These are phyloP conservation scores for Chromoteleia sp. DNA, from an alignment of 2,888 invertebrate species.

Conservation along the genomic window DNA sequence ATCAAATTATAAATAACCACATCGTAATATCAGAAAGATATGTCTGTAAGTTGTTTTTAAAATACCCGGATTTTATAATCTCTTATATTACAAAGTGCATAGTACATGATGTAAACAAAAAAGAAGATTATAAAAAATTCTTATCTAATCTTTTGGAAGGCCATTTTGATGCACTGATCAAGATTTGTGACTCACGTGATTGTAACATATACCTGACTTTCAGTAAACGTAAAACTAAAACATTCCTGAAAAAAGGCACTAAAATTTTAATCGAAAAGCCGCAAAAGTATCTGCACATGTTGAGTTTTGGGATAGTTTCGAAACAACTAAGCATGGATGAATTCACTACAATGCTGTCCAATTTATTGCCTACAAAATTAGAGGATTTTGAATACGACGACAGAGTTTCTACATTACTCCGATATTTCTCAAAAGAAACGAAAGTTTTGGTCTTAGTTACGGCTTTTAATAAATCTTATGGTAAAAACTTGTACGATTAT, in stretches of 20 bases:
- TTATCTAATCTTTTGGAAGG: slow-evolving; percentile 75
- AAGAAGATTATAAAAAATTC: slow-evolving; percentile 71
- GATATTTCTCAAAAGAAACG: slow-evolving; percentile 73
- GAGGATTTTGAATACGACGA: slow-evolving; percentile 4
- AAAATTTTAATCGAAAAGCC: slow-evolving; percentile 12
- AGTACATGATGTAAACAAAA: not conserved
- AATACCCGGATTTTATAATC: slow-evolving; percentile 23
- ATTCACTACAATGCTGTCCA: slow-evolving; percentile 12
- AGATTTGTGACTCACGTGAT: slow-evolving; percentile 3
- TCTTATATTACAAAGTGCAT: slow-evolving; percentile 14
- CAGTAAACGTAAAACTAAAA: slow-evolving; percentile 27
- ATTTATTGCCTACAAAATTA: slow-evolving; percentile 12
- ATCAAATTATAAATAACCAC: not conserved
- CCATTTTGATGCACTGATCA: slow-evolving; percentile 69
- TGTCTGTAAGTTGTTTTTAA: not conserved
- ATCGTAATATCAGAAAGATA: not conserved
- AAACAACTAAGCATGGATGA: not conserved
- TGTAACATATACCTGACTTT: slow-evolving; percentile 45
- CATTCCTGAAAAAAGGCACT: slow-evolving; percentile 15
- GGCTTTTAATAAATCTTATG: slow-evolving; percentile 74
- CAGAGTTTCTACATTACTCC: not conserved
- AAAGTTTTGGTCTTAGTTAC: slow-evolving; percentile 68
- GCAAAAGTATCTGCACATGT: not conserved
- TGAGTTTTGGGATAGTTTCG: slow-evolving; percentile 5
- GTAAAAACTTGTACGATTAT: slow-evolving; percentile 67